These are phyloP conservation scores for Erebia palarica DNA, from an alignment of 2,888 invertebrate genomes.

Conservation along the genomic window DNA sequence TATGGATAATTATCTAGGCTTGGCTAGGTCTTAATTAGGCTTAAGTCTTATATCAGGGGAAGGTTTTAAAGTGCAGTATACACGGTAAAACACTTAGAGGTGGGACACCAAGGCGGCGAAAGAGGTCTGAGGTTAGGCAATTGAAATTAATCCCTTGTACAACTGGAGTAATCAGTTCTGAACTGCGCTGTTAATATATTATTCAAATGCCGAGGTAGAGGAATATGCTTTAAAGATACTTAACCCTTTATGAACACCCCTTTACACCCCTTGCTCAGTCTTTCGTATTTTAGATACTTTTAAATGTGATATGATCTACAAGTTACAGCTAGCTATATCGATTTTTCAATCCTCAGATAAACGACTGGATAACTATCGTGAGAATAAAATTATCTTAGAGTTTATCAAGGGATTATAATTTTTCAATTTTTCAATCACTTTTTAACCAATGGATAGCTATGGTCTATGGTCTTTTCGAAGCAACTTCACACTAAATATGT, in stretches of 20 bases:
- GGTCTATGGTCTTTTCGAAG: no score
- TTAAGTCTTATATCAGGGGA: neutral
- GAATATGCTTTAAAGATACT: slow-evolving; percentile 22
- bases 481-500: no score
- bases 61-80: slow-evolving; percentile 39
- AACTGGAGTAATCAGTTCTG: slow-evolving; percentile 32
- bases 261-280: slow-evolving; percentile 1
- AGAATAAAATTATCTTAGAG: no score
- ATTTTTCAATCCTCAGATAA: no score
- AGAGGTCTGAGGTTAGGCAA: slow-evolving; percentile 50
- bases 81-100: slow-evolving; percentile 54
- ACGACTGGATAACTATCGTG: no score
- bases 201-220: slow-evolving; percentile 27
- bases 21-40: neutral
- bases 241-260: slow-evolving; percentile 15
- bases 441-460: no score
- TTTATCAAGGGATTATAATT: no score
- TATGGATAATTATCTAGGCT: no score
- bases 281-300: neutral
- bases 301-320: no score
- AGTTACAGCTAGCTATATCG: no score
- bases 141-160: slow-evolving; percentile 42
- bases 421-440: no score
- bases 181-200: slow-evolving; percentile 34
- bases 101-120: slow-evolving; percentile 31